Conservation (phyloP, 2,888 invertebrate genomes). For the Phengaris arion region DNA sequence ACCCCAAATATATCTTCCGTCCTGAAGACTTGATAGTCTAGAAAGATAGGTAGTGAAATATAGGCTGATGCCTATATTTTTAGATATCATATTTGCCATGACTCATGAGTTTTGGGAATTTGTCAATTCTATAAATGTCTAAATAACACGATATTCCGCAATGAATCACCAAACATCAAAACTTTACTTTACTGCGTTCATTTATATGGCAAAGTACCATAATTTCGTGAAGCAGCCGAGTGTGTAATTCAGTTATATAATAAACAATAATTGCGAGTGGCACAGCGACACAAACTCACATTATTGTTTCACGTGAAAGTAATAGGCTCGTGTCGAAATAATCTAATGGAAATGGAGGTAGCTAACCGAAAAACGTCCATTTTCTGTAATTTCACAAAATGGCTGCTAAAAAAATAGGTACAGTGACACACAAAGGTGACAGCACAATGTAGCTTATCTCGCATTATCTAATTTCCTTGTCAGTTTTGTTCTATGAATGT, state of each 20-base stretch:
- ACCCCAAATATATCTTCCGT: too few species aligned
- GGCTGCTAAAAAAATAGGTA: conserved; percentile 66
- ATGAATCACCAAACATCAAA: too few species aligned
- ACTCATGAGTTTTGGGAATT: background rate
- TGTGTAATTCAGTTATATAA: conserved; percentile 25
- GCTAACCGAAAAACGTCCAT: conserved; percentile 76
- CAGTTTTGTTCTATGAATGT: conserved; percentile 41
- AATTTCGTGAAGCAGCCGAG: background rate
- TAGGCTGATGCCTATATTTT: too few species aligned
- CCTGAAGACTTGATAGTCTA: too few species aligned
- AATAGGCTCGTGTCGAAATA: conserved; percentile 20
- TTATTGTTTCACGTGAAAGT: conserved; percentile 12
- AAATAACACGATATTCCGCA: too few species aligned
- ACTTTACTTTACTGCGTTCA: background rate
- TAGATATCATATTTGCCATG: background rate
- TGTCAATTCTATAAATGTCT: too few species aligned
- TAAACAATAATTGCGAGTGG: conserved; percentile 11
- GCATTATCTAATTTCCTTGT: conserved; percentile 75
- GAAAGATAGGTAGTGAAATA: too few species aligned
- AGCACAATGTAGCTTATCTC: conserved; percentile 70
- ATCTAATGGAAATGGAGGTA: conserved; percentile 48
- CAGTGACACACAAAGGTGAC: conserved; percentile 66
- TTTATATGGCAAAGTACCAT: background rate
- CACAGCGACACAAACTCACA: conserved; percentile 21
- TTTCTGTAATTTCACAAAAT: conserved; percentile 76